Evolutionary conservation across 2,113 vertebrate genomes (phyloP).

Genomic region (Dasyurus viverrinus): DNA sequence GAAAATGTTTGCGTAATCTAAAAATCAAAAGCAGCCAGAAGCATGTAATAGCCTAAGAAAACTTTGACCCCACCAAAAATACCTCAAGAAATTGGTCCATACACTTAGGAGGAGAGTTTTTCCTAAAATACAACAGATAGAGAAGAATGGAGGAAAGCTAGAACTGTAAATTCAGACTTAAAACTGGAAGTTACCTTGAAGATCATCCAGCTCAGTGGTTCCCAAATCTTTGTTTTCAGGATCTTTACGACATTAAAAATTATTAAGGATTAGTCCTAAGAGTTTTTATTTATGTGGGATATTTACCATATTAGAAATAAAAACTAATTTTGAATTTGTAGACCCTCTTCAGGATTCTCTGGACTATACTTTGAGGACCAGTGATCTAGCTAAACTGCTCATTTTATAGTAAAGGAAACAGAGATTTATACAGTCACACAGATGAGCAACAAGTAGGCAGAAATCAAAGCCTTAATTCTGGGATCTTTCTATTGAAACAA

Average conservation of each 20-base stretch:
- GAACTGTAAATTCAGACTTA: neutral
- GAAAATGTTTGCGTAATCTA: neutral
- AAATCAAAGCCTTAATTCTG: neutral
- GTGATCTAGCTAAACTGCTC: neutral
- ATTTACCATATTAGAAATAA: too few relatives aligned
- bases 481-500: neutral
- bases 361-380: too few relatives aligned
- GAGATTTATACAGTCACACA: neutral
- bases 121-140: neutral
- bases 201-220: neutral
- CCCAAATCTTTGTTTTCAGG: too few relatives aligned
- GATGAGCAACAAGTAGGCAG: neutral
- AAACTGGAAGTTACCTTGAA: neutral
- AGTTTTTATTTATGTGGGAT: too few relatives aligned
- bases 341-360: too few relatives aligned
- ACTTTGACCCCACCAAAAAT: neutral
- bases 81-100: slow-evolving; percentile 27
- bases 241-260: too few relatives aligned
- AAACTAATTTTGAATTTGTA: too few relatives aligned
- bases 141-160: neutral
- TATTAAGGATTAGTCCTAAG: too few relatives aligned
- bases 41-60: neutral
- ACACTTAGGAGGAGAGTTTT: neutral
- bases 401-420: neutral
- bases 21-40: neutral